These are phyloP conservation scores for Macroramphosus scolopax DNA, from an alignment of 2,797 vertebrate genomes.

Conservation along the genomic window DNA sequence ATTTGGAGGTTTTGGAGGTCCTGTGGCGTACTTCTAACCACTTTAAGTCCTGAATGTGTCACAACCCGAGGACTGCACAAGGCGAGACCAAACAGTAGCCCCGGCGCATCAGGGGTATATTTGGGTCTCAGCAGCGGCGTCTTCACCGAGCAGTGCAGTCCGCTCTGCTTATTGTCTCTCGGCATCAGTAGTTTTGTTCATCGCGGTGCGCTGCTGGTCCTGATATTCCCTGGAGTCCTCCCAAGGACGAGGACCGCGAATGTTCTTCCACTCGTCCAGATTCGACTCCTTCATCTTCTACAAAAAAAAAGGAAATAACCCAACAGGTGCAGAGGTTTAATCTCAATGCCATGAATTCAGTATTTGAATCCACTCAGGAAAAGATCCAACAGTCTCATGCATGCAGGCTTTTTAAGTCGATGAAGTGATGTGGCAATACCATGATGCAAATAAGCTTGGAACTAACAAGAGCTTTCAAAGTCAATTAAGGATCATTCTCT, in stretches of 20 bases:
- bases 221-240: constrained; percentile 84
- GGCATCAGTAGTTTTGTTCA: constrained; percentile 43
- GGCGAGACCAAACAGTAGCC: not conserved
- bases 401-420: too few species aligned
- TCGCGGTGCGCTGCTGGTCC: constrained; percentile 65
- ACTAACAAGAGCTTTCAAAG: constrained; percentile 1
- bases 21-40: not conserved
- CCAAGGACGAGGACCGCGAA: constrained; percentile 93
- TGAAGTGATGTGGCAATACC: not conserved
- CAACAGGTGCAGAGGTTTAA: too few species aligned
- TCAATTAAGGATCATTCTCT: not conserved
- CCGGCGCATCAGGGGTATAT: constrained; percentile 1
- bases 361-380: not conserved
- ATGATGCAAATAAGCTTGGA: not conserved
- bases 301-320: constrained; percentile 24
- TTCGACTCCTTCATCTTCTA: constrained; percentile 84
- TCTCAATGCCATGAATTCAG: not conserved
- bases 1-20: constrained; percentile 4
- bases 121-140: not conserved
- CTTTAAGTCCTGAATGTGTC: not conserved
- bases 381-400: too few species aligned
- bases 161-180: not conserved
- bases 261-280: constrained; percentile 89
- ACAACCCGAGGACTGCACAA: not conserved
- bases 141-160: constrained; percentile 2